Conservation (phyloP, 2,797 vertebrate genomes). For the Calcarius lapponicus region DNA sequence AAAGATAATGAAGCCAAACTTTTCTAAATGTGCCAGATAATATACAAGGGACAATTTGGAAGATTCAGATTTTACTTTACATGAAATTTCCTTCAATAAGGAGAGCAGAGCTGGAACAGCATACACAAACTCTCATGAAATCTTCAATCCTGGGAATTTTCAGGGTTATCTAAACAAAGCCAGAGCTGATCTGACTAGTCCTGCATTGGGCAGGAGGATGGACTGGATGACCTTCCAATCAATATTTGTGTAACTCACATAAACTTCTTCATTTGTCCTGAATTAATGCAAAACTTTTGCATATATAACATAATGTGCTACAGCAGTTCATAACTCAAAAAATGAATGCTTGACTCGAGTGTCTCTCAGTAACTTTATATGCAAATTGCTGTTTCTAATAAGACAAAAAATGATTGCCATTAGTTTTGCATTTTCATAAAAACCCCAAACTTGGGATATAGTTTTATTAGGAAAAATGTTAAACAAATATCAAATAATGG, state of each 20-base stretch:
- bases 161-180: background rate
- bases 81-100: background rate
- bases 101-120: background rate
- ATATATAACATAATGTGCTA: background rate
- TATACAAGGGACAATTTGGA: background rate
- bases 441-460: background rate
- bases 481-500: background rate
- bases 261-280: background rate
- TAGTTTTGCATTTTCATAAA: background rate
- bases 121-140: background rate
- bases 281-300: background rate
- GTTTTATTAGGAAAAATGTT: background rate
- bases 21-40: background rate
- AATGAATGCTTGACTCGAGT: background rate
- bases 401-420: background rate
- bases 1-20: background rate
- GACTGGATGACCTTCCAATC: background rate
- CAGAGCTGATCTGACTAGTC: background rate
- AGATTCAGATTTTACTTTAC: background rate
- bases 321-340: background rate
- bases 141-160: background rate
- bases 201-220: background rate
- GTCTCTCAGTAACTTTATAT: background rate
- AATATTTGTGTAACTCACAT: background rate
- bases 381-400: background rate